Conservation (phyloP, 2,797 vertebrate genomes). For the Chelon auratus region DNA sequence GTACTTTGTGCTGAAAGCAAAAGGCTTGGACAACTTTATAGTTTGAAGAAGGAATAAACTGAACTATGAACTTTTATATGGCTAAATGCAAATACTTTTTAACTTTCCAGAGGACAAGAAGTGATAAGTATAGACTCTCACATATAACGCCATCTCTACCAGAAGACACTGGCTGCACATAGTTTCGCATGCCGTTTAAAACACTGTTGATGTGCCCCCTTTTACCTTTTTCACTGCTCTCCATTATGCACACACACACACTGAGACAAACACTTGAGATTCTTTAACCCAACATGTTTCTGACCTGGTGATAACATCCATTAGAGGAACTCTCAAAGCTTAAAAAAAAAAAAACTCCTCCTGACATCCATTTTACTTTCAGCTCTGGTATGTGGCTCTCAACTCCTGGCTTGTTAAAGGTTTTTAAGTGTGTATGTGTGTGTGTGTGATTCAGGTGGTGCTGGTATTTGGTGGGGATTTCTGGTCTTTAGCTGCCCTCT, state of each 20-base stretch:
- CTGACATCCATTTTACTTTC: conserved; percentile 59
- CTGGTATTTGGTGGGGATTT: conserved; percentile 31
- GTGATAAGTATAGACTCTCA: no score
- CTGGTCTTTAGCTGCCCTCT: conserved; percentile 46
- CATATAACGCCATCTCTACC: no score
- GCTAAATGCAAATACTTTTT: no score
- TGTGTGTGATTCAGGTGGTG: conserved; percentile 30
- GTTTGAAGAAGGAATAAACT: no score
- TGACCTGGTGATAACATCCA: conserved; percentile 59
- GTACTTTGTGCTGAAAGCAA: no score
- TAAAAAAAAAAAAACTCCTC: conserved; percentile 28
- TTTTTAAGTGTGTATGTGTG: conserved; percentile 38
- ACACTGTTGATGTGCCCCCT: not conserved
- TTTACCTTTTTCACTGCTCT: not conserved
- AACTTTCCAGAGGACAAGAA: no score
- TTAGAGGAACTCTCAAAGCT: conserved; percentile 36
- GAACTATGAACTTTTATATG: no score
- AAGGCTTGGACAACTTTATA: no score
- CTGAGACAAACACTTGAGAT: not conserved
- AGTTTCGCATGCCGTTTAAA: no score
- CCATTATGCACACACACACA: not conserved
- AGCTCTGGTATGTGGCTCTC: conserved; percentile 68
- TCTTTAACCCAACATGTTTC: conserved; percentile 41
- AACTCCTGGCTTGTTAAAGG: conserved; percentile 17
- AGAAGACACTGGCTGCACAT: no score